These are phyloP conservation scores for Gymnodraco acuticeps DNA, from an alignment of 2,797 vertebrate species.

Conservation along the genomic window DNA sequence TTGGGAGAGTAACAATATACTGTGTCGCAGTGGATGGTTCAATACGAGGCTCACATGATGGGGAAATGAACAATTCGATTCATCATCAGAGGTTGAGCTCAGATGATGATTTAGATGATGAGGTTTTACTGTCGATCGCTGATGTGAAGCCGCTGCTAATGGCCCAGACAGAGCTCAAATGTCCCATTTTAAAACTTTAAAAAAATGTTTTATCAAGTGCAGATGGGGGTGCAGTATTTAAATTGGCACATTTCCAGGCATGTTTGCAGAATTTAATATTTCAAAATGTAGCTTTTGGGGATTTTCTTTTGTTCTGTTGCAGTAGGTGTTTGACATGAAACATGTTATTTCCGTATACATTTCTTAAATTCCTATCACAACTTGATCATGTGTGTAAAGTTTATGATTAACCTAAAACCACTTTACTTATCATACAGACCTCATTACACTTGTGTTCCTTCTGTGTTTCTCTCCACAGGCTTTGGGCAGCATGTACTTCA, in stretches of 20 bases:
- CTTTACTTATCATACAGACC: background rate
- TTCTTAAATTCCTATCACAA: background rate
- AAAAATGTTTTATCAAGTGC: background rate
- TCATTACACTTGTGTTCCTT: background rate
- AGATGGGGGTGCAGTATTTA: background rate
- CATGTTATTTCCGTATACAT: background rate
- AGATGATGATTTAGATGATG: conserved; percentile 22
- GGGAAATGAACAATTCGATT: conserved; percentile 36
- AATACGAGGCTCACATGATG: conserved; percentile 21
- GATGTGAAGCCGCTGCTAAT: background rate
- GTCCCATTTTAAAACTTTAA: background rate
- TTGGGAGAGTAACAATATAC: conserved; percentile 32
- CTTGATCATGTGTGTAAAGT: background rate
- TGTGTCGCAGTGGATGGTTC: conserved; percentile 29
- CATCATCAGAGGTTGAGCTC: conserved; percentile 19
- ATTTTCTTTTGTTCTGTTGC: background rate
- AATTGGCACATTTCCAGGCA: background rate
- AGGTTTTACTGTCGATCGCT: conserved; percentile 3
- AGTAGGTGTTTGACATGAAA: background rate
- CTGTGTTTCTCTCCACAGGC: conserved; percentile 77
- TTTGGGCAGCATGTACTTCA: conserved; percentile 89
- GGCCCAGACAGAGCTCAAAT: background rate
- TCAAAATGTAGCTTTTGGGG: too few relatives aligned
- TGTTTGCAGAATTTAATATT: background rate
- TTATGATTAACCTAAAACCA: background rate